phyloP scores from a whole-genome alignment of 1,140 invertebrate species.

The Neomicropteryx cornuta region DNA sequence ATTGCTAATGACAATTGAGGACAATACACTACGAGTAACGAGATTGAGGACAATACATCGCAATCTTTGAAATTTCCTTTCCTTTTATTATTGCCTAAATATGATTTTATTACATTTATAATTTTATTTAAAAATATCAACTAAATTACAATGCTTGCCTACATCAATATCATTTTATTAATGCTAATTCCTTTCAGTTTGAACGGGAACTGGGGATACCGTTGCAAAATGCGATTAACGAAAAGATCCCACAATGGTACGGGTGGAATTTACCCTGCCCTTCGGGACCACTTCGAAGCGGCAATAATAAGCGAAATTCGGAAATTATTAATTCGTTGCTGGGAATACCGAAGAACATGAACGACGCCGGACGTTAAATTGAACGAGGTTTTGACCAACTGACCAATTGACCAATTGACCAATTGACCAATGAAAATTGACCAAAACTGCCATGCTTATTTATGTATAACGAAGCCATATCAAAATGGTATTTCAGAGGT shows the following conservation, averaged over 20 bases:
- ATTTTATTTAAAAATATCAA: no score
- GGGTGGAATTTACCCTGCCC: no score
- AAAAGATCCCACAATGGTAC: no score
- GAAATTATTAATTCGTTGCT: slow-evolving; percentile 64
- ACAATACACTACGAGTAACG: no score
- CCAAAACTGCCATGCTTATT: not conserved
- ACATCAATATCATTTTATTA: not conserved
- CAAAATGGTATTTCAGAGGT: not conserved
- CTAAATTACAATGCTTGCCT: not conserved
- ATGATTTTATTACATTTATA: no score
- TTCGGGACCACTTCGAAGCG: no score
- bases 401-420: no score
- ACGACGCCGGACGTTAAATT: slow-evolving; percentile 50
- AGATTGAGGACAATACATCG: no score
- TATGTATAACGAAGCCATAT: not conserved
- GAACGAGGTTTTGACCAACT: not conserved
- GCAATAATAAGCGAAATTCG: slow-evolving; percentile 64
- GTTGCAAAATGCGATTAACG: no score
- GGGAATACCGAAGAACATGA: slow-evolving; percentile 57
- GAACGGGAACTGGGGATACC: not conserved
- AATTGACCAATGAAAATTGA: not conserved
- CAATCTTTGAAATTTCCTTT: no score
- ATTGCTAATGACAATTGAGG: no score
- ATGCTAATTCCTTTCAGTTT: not conserved
- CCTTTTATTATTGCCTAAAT: no score